Base-by-base conservation (phyloP, 2,113 vertebrate species). In the Thryonomys swinderianus region DNA sequence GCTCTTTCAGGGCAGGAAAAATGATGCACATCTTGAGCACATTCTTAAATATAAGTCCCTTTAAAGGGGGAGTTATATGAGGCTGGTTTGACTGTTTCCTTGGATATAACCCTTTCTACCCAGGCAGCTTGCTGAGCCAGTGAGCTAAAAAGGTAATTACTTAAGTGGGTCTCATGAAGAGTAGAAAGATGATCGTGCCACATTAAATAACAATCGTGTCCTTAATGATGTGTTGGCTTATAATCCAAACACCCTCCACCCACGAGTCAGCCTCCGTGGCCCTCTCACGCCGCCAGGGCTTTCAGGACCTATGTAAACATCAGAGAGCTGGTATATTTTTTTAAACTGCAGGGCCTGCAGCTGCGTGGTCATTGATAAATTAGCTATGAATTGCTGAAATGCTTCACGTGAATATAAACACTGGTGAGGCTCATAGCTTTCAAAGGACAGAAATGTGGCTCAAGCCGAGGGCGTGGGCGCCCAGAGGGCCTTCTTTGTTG, bases 121-220 rank as follows among this genome's bases (percentile, higher is more conserved):
- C 98, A 98, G 98, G 98, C 98, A 94, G 96, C 98, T 98, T 97
- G 88, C 95, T 97, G 97, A 98, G 96, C 98, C 98, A 99, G 98
- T 99, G 99, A 99, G 98, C 98, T 98, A 99, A 98, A 98, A 98
- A 99, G 98, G 98, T 99, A 99, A 99, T 99, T 99, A 99, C 99
- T 99, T 98, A 98, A 99, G 98, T 98, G 98, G 98, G 98, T 99
- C 98, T 99, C 98, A 98, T 97, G 98, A 99, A 98, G 98, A 98
- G 98, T 96, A 99, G 98, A 98, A 99, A 98, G 98, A 98, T 99
- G 98, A 99, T 98, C 98, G 98, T 98, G 97, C 98, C 98, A 98
- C 98, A 99, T 99, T 99, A 99, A 99, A 99, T 99, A 99, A 99
- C 98, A 99, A 99, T 99, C 98, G 99, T 98, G 98, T 98, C 98